These are phyloP conservation scores for Pollicipes pollicipes DNA, from an alignment of 1,140 invertebrate species.

Conservation along the genomic window DNA sequence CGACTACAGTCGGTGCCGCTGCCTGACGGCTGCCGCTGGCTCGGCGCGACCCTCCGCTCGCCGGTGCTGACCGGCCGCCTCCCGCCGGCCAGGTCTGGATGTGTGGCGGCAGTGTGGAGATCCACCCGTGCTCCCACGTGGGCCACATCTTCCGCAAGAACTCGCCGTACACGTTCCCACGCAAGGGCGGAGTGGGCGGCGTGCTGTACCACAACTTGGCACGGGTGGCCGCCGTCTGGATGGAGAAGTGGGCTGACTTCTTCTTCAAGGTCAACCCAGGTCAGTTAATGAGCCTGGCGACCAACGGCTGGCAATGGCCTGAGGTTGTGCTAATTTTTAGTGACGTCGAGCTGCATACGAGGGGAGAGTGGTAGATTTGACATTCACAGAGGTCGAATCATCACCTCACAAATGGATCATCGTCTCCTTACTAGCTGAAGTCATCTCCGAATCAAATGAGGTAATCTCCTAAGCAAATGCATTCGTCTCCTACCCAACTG, in stretches of 20 bases:
- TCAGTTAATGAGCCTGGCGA: slow-evolving; percentile 19
- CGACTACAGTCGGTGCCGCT: no score
- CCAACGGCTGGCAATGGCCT: slow-evolving; percentile 3
- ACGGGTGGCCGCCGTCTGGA: slow-evolving; percentile 74
- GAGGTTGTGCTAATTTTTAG: slow-evolving; percentile 9
- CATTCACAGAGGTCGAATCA: neutral
- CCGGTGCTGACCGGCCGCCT: no score
- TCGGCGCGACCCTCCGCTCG: no score
- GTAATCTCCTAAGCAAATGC: no score
- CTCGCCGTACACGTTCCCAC: slow-evolving; percentile 68
- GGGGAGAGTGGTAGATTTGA: neutral
- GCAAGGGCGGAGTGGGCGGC: slow-evolving; percentile 43
- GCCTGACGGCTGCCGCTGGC: no score
- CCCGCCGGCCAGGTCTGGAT: slow-evolving; percentile 96
- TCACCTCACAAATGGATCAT: no score
- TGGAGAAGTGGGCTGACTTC: slow-evolving; percentile 85
- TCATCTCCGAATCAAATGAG: no score
- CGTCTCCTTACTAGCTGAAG: no score
- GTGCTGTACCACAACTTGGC: slow-evolving; percentile 78
- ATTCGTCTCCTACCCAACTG: no score
- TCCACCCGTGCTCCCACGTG: slow-evolving; percentile 88
- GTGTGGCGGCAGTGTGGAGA: slow-evolving; percentile 87
- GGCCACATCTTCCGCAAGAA: slow-evolving; percentile 94
- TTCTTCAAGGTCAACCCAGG: slow-evolving; percentile 63
- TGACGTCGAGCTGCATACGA: slow-evolving; percentile 12